Percentiles rank a stretch among this genome's conserved stretches.
phyloP scores from a whole-genome alignment of 2,888 invertebrate genomes.

The Camptogramma bilineatum region DNA sequence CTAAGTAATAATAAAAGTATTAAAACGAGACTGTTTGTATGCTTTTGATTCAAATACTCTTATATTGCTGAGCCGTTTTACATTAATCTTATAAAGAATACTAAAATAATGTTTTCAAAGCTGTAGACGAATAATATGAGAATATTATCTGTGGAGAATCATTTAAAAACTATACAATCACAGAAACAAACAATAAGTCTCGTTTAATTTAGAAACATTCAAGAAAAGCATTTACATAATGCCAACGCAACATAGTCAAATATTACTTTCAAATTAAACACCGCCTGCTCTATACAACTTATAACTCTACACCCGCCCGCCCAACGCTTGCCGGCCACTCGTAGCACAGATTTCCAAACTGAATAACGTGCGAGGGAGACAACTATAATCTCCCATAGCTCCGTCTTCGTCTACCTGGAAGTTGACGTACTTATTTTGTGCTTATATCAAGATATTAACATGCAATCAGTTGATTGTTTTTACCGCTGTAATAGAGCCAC shows the following conservation, averaged over 20 bases:
- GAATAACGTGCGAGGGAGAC: slow-evolving; percentile 57
- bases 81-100: too few species aligned
- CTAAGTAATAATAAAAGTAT: too few species aligned
- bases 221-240: background rate
- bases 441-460: slow-evolving; percentile 69
- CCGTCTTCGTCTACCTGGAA: slow-evolving; percentile 59
- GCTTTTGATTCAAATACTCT: too few species aligned
- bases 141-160: too few species aligned
- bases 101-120: too few species aligned
- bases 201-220: background rate
- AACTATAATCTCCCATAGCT: slow-evolving; percentile 40
- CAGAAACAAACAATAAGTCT: background rate
- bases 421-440: slow-evolving; percentile 47
- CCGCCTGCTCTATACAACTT: slow-evolving; percentile 47
- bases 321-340: slow-evolving; percentile 69
- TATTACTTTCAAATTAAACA: background rate
- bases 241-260: background rate
- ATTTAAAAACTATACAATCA: too few species aligned
- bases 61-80: too few species aligned
- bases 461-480: slow-evolving; percentile 81
- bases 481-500: slow-evolving; percentile 72
- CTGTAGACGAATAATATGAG: too few species aligned
- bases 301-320: slow-evolving; percentile 63
- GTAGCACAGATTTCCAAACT: slow-evolving; percentile 72
- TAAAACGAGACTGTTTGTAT: too few species aligned